Percentiles rank a stretch among this genome's conserved stretches.
Evolutionary conservation across 1,140 invertebrate genomes (phyloP).

Genomic region (Caerostris darwini): DNA sequence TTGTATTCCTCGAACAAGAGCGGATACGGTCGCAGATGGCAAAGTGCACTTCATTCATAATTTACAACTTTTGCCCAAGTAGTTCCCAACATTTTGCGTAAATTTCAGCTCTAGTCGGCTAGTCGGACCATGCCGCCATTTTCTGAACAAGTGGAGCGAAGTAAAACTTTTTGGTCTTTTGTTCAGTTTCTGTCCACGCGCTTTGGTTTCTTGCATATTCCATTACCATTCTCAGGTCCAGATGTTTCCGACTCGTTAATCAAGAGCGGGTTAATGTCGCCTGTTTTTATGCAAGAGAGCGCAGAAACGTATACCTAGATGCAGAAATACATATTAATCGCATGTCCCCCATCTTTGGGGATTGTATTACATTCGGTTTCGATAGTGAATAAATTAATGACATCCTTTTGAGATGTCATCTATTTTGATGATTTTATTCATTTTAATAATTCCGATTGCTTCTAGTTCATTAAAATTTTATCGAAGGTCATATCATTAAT

Average conservation of each 20-base stretch:
- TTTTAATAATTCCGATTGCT: no score
- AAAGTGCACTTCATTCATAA: conserved; percentile 68
- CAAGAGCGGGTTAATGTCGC: conserved; percentile 12
- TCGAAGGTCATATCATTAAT: no score
- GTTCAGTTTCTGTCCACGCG: not conserved
- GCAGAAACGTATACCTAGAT: not conserved
- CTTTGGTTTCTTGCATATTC: conserved; percentile 6
- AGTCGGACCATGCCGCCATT: not conserved
- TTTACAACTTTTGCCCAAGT: conserved; percentile 55
- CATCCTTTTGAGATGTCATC: no score
- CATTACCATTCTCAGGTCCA: not conserved
- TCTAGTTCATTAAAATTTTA: no score
- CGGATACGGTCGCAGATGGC: conserved; percentile 44
- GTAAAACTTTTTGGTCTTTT: not conserved
- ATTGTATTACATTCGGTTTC: no score
- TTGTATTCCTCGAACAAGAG: conserved; percentile 50
- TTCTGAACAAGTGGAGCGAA: conserved; percentile 20
- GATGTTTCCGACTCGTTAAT: conserved; percentile 28
- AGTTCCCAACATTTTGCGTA: not conserved
- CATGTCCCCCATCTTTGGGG: not conserved
- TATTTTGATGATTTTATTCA: no score
- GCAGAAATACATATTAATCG: not conserved
- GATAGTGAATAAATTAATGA: no score
- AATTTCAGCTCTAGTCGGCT: not conserved
- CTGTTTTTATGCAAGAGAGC: not conserved